A percentile compares a stretch with the other conserved stretches of the same genome.
These are phyloP conservation scores for Notarius quadriscutis DNA, from an alignment of 2,113 vertebrate genomes.

Conservation along the genomic window DNA sequence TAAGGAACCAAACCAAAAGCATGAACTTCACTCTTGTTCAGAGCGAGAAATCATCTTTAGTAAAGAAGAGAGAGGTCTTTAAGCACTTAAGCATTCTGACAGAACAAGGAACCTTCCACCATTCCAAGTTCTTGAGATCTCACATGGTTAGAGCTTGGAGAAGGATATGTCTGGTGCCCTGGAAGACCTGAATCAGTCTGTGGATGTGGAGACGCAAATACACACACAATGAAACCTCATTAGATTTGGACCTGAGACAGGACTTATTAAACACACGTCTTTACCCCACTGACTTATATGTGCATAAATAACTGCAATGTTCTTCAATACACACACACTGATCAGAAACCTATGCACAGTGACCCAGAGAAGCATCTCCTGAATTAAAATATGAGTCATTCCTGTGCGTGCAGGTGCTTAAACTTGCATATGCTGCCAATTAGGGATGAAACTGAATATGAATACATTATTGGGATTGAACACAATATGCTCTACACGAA, in stretches of 20 bases:
- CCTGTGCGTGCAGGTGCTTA: not conserved
- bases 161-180: not conserved
- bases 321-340: constrained; percentile 43
- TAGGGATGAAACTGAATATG: not conserved
- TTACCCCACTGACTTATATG: constrained; percentile 45
- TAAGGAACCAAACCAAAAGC: not conserved
- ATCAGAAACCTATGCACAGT: constrained; percentile 14
- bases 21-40: not conserved
- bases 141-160: not conserved
- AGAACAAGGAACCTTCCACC: not conserved
- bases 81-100: not conserved
- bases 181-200: not conserved
- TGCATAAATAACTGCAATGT: constrained; percentile 52
- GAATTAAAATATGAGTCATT: constrained; percentile 26
- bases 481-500: not conserved
- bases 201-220: not conserved
- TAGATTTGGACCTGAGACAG: not conserved
- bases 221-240: not conserved
- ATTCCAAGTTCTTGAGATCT: not conserved
- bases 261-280: constrained; percentile 49
- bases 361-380: constrained; percentile 11
- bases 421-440: not conserved
- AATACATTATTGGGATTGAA: not conserved
- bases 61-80: not conserved
- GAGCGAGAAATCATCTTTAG: not conserved